These are phyloP conservation scores for Phaonia tiefii DNA, from an alignment of 2,888 invertebrate genomes.

Conservation along the genomic window DNA sequence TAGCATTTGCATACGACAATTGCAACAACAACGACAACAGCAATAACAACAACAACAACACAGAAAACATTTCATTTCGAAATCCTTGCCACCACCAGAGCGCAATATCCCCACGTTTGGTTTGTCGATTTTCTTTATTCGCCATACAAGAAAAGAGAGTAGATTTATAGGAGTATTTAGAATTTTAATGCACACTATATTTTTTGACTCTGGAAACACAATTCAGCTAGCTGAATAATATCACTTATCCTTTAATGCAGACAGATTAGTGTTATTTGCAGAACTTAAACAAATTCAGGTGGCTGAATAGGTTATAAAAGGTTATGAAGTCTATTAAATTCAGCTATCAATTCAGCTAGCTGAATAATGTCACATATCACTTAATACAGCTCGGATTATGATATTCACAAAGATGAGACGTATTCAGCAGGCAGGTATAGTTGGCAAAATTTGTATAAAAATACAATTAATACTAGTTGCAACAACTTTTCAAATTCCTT, in stretches of 20 bases:
- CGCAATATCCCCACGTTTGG: too few relatives aligned
- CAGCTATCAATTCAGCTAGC: constrained; percentile 1
- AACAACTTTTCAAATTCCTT: too few relatives aligned
- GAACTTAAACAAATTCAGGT: background rate
- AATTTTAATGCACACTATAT: too few relatives aligned
- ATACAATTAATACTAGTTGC: too few relatives aligned
- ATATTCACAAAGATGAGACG: background rate
- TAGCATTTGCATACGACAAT: constrained; percentile 70
- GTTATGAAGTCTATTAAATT: background rate
- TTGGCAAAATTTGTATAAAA: too few relatives aligned
- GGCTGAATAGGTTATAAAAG: background rate
- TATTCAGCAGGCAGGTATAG: too few relatives aligned
- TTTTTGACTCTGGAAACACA: background rate
- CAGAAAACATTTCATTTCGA: constrained; percentile 60
- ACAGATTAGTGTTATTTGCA: too few relatives aligned
- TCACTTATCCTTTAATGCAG: too few relatives aligned
- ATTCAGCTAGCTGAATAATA: constrained; percentile 17
- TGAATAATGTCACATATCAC: background rate
- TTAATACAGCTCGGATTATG: background rate
- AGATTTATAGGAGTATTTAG: too few relatives aligned
- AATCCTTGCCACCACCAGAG: constrained; percentile 57
- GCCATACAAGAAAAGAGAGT: too few relatives aligned
- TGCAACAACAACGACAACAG: constrained; percentile 48
- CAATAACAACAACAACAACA: constrained; percentile 42
- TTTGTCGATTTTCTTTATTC: too few relatives aligned